phyloP scores from a whole-genome alignment of 2,113 vertebrate genomes.

The Pygoscelis antarcticus region DNA sequence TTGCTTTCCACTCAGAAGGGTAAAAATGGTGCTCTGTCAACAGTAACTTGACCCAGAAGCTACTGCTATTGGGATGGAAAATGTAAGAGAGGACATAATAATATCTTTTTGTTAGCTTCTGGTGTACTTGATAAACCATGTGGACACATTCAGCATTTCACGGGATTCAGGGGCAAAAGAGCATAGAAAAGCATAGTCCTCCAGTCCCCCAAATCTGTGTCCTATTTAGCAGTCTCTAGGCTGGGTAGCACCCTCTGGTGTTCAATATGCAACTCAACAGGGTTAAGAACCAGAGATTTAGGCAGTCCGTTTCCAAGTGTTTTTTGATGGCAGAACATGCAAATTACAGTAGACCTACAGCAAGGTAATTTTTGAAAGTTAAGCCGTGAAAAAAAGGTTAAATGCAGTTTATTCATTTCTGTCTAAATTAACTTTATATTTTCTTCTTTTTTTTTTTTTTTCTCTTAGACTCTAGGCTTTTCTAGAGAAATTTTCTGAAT shows the following conservation, averaged over 20 bases:
- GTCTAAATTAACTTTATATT: neutral
- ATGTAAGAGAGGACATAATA: neutral
- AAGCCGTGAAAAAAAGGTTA: neutral
- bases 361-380: neutral
- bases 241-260: neutral
- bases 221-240: neutral
- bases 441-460: neutral
- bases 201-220: fast-evolving
- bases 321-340: neutral
- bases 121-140: neutral
- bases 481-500: neutral
- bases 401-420: neutral
- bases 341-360: neutral
- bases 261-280: neutral
- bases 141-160: neutral
- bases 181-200: neutral
- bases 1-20: neutral
- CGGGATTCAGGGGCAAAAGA: neutral
- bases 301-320: neutral
- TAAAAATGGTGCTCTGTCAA: neutral
- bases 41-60: neutral
- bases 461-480: neutral
- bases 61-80: neutral
- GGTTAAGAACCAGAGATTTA: fast-evolving
- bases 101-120: neutral